A percentile compares a stretch with the other conserved stretches of the same genome.
These are phyloP conservation scores for Tetraneura akinire DNA, from an alignment of 1,140 invertebrate genomes.

Conservation along the genomic window DNA sequence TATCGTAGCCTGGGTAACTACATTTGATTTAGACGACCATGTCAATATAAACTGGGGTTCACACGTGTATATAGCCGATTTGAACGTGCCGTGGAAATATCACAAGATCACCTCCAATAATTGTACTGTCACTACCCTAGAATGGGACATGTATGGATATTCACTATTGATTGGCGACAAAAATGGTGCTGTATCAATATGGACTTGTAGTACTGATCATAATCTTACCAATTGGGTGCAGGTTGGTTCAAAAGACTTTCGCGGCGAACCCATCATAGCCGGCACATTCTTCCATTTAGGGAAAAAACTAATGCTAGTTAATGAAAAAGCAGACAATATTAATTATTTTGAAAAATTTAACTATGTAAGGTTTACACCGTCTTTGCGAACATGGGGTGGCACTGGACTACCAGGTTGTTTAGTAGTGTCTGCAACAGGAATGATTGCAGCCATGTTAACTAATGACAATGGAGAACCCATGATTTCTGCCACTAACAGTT, in stretches of 20 bases:
- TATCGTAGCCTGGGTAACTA: constrained; percentile 78
- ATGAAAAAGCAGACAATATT: constrained; percentile 79
- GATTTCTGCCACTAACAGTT: constrained; percentile 66
- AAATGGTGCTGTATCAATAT: constrained; percentile 75
- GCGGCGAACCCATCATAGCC: constrained; percentile 78
- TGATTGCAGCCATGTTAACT: constrained; percentile 71
- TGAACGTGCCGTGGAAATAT: constrained; percentile 81
- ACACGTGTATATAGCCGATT: constrained; percentile 83
- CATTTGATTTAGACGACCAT: constrained; percentile 69
- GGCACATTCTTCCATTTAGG: constrained; percentile 84
- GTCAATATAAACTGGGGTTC: constrained; percentile 71
- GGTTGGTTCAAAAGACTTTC: constrained; percentile 60
- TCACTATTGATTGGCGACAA: constrained; percentile 75
- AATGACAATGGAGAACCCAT: constrained; percentile 54
- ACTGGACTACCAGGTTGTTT: constrained; percentile 78
- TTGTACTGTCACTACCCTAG: constrained; percentile 71
- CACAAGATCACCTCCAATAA: constrained; percentile 66
- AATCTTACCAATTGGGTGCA: constrained; percentile 75
- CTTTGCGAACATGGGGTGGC: constrained; percentile 83
- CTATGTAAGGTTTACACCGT: constrained; percentile 73
- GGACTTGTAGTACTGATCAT: constrained; percentile 71
- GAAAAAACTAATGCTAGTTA: constrained; percentile 68
- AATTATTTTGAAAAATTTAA: constrained; percentile 85
- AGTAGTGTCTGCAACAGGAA: constrained; percentile 79
- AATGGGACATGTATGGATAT: constrained; percentile 83